Conservation (phyloP, 1,140 invertebrate genomes). For the Bombus sibiricus region DNA sequence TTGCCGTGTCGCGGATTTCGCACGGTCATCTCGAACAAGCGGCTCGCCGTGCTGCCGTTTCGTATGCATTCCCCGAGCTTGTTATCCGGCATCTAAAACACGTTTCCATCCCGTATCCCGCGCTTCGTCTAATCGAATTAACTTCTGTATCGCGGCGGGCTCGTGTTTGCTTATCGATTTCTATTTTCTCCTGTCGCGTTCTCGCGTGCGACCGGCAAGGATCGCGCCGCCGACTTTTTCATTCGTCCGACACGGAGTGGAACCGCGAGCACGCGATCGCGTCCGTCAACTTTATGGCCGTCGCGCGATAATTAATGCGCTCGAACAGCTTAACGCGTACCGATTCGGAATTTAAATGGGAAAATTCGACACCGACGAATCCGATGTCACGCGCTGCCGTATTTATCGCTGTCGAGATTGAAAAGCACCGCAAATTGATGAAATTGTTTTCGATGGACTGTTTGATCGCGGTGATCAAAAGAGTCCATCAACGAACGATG, state of each 20-base stretch:
- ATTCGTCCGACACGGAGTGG: too few species aligned
- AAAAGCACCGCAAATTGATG: conserved; percentile 9
- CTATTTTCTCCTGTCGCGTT: neutral
- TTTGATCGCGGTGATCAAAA: neutral
- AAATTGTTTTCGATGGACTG: neutral
- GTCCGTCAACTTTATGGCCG: neutral
- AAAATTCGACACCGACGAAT: neutral
- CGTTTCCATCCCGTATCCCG: conserved; percentile 2
- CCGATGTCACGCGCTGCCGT: neutral
- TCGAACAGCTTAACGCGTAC: neutral
- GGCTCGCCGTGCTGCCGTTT: neutral
- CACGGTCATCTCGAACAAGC: conserved; percentile 22
- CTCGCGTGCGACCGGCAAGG: neutral
- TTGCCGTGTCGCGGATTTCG: conserved; percentile 34
- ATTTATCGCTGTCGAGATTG: neutral
- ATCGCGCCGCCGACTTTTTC: neutral
- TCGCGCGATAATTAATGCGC: neutral
- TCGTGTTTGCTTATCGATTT: conserved; percentile 21
- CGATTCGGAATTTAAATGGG: too few species aligned
- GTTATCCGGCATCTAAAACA: conserved; percentile 29
- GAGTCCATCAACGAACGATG: neutral
- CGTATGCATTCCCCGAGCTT: conserved; percentile 14
- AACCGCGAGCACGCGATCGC: conserved; percentile 9
- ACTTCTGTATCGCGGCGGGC: neutral
- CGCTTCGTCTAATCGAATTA: conserved; percentile 38